Evolutionary conservation across 1,140 invertebrate genomes (phyloP).

Genomic region (Sitophilus oryzae): DNA sequence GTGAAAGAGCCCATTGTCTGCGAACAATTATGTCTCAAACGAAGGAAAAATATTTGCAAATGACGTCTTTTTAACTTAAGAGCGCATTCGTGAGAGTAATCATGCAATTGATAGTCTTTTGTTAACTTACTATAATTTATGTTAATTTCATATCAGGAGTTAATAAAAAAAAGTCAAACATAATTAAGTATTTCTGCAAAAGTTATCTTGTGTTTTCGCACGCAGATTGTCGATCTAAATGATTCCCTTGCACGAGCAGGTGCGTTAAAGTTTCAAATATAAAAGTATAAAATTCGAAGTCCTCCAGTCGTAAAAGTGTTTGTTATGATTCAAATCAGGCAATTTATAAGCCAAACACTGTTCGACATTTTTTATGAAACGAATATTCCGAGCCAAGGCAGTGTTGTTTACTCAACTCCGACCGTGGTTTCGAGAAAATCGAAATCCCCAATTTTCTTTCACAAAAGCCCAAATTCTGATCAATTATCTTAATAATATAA

Average conservation of each 20-base stretch:
- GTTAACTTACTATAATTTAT: no score
- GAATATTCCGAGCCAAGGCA: constrained; percentile 12
- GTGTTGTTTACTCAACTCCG: constrained; percentile 11
- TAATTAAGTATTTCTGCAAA: neutral
- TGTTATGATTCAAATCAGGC: constrained; percentile 35
- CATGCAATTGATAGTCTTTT: no score
- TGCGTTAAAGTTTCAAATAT: constrained; percentile 2
- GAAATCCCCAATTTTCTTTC: constrained; percentile 4
- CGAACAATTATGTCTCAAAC: no score
- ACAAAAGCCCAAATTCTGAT: no score
- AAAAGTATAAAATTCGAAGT: constrained; percentile 19
- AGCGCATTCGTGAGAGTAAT: no score
- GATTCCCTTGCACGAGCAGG: constrained; percentile 11
- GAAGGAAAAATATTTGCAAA: no score
- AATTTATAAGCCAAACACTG: constrained; percentile 35
- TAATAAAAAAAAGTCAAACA: no score
- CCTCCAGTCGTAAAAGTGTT: constrained; percentile 28
- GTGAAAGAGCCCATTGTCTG: no score
- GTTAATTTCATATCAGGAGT: no score
- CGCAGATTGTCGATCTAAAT: constrained; percentile 16
- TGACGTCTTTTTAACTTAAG: no score
- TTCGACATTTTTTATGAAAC: constrained; percentile 25
- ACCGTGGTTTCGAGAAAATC: neutral
- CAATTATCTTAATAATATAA: no score
- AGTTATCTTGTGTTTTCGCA: neutral